phyloP scores from a whole-genome alignment of 2,113 vertebrate genomes.

The Cyphomyrus plagiostoma region DNA sequence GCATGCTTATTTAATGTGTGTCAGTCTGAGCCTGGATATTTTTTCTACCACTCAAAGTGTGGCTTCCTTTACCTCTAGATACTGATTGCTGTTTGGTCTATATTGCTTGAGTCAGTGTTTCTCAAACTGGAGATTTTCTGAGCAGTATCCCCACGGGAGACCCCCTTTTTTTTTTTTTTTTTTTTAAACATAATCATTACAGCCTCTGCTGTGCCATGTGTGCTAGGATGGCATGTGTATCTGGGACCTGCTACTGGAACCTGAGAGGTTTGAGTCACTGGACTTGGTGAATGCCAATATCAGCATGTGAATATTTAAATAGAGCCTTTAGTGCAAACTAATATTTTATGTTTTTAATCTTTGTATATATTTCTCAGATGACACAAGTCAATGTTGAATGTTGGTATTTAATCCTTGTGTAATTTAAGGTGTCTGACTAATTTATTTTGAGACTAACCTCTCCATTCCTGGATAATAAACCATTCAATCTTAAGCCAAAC shows the following conservation, averaged over 20 bases:
- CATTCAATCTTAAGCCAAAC: conserved; percentile 11
- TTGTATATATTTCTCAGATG: conserved; percentile 20
- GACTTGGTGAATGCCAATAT: neutral
- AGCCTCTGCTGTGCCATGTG: neutral
- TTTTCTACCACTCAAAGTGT: neutral
- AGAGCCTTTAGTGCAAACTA: neutral
- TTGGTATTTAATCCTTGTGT: conserved; percentile 30
- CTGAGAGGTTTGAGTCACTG: neutral
- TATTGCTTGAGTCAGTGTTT: neutral
- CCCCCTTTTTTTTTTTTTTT: no score
- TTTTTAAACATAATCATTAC: neutral
- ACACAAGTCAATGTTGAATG: conserved; percentile 16
- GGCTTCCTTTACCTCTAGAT: neutral
- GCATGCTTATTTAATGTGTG: neutral
- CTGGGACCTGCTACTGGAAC: neutral
- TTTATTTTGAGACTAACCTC: conserved; percentile 26
- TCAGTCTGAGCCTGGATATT: neutral
- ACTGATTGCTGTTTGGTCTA: neutral
- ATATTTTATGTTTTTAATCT: conserved; percentile 16
- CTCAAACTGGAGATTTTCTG: neutral
- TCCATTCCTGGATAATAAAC: conserved; percentile 36
- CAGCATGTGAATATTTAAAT: neutral
- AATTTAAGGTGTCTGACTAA: conserved; percentile 28
- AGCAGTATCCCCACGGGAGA: neutral
- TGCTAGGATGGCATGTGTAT: neutral